A percentile compares a stretch with the other conserved stretches of the same genome.
Evolutionary conservation across 1,140 invertebrate genomes (phyloP).

Genomic region (Hypsibius dujardini): DNA sequence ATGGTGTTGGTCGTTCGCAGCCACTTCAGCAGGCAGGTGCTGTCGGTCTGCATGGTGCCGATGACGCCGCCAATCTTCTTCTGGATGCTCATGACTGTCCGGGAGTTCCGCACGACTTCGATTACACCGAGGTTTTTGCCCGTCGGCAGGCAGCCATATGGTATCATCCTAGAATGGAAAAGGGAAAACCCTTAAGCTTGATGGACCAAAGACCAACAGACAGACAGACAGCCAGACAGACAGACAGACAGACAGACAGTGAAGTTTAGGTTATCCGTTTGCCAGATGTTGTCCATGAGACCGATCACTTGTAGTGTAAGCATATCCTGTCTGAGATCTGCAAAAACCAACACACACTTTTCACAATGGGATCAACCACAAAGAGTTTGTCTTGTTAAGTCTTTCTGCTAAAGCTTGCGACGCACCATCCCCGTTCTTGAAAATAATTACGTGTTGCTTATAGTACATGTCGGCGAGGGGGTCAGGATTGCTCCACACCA

Average conservation of each 20-base stretch:
- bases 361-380: not conserved
- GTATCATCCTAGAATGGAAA: constrained; percentile 56
- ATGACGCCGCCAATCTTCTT: constrained; percentile 59
- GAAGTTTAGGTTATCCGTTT: constrained; percentile 72
- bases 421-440: constrained; percentile 85
- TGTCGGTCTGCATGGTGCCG: constrained; percentile 67
- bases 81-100: constrained; percentile 91
- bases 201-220: constrained; percentile 16
- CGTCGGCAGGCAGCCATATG: constrained; percentile 85
- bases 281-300: constrained; percentile 93
- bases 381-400: not conserved
- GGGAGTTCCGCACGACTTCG: constrained; percentile 75
- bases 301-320: constrained; percentile 80
- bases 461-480: constrained; percentile 38
- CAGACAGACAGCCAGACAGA: constrained; percentile 17
- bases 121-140: constrained; percentile 79
- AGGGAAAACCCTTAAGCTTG: constrained; percentile 18
- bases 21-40: constrained; percentile 64
- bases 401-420: not conserved
- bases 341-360: constrained; percentile 20
- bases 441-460: constrained; percentile 46
- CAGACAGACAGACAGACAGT: constrained; percentile 24
- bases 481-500: constrained; percentile 83
- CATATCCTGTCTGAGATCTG: constrained; percentile 85
- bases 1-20: constrained; percentile 61